Conservation (phyloP, 2,797 vertebrate species). For the Smutsia temminckii region DNA sequence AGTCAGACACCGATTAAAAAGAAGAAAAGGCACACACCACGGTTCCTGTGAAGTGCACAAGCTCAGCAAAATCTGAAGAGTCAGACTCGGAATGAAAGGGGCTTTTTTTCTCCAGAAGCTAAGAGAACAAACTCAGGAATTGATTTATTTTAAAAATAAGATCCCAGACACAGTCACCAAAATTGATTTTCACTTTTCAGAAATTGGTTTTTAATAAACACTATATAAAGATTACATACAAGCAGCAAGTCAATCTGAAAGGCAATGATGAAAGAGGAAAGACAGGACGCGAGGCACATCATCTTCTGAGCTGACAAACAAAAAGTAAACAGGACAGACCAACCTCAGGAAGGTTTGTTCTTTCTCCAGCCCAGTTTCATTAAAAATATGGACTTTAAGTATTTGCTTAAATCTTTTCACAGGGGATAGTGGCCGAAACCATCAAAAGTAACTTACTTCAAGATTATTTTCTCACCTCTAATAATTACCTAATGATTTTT, state of each 20-base stretch:
- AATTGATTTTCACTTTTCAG: constrained; percentile 31
- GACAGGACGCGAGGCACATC: neutral
- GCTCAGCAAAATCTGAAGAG: constrained; percentile 1
- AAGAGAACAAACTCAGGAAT: neutral
- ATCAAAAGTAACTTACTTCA: constrained; percentile 35
- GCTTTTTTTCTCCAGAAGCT: neutral
- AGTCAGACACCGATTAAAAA: neutral
- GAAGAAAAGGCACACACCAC: neutral
- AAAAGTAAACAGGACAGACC: neutral
- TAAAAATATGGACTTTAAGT: neutral
- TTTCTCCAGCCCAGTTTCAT: neutral
- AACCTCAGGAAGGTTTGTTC: neutral
- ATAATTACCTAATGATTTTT: neutral
- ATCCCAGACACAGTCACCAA: neutral
- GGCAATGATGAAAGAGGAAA: neutral
- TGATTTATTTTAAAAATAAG: constrained; percentile 33
- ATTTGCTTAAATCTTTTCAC: constrained; percentile 22
- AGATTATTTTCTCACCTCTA: neutral
- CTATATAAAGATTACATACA: neutral
- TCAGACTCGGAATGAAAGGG: neutral
- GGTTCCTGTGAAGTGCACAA: neutral
- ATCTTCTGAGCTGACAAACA: neutral
- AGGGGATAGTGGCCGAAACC: neutral
- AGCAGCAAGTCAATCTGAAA: neutral
- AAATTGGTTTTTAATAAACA: constrained; percentile 15